These are phyloP conservation scores for Rotaria socialis DNA, from an alignment of 2,888 invertebrate genomes.

Conservation along the genomic window DNA sequence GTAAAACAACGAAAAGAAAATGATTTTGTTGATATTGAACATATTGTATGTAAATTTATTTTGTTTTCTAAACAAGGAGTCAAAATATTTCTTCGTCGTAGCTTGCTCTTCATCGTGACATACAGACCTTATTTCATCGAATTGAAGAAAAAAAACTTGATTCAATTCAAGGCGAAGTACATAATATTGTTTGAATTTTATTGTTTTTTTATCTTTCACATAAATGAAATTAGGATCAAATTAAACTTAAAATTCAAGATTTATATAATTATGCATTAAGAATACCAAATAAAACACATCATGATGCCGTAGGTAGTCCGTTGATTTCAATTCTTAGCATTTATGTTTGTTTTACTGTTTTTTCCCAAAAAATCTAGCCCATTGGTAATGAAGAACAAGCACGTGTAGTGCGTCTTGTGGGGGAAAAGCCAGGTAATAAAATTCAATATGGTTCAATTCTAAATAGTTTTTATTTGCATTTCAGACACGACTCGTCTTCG, in stretches of 20 bases:
- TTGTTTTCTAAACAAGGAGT: not conserved
- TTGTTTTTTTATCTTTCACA: not conserved
- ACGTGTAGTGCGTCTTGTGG: conserved; percentile 1
- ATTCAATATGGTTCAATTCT: not conserved
- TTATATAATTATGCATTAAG: conserved; percentile 40
- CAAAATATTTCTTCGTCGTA: not conserved
- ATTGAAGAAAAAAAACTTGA: conserved; percentile 31
- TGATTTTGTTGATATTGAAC: conserved; percentile 11
- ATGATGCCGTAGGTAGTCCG: not conserved
- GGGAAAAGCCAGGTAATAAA: conserved; percentile 30
- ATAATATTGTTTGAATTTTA: not conserved
- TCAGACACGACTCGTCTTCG: not conserved
- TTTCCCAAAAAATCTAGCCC: conserved; percentile 8
- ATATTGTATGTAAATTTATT: not conserved
- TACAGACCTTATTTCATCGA: conserved; percentile 18
- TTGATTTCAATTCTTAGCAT: no score
- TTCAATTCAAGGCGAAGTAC: conserved; percentile 32
- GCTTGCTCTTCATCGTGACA: conserved; percentile 36
- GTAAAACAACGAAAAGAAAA: conserved; percentile 28
- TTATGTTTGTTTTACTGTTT: not conserved
- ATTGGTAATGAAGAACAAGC: conserved; percentile 38
- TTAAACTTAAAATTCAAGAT: conserved; percentile 34
- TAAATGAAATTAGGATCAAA: not conserved
- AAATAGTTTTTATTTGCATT: not conserved
- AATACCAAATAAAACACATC: conserved; percentile 40